Evolutionary conservation across 1,140 invertebrate genomes (phyloP).

Genomic region (Marisa cornuarietis): DNA sequence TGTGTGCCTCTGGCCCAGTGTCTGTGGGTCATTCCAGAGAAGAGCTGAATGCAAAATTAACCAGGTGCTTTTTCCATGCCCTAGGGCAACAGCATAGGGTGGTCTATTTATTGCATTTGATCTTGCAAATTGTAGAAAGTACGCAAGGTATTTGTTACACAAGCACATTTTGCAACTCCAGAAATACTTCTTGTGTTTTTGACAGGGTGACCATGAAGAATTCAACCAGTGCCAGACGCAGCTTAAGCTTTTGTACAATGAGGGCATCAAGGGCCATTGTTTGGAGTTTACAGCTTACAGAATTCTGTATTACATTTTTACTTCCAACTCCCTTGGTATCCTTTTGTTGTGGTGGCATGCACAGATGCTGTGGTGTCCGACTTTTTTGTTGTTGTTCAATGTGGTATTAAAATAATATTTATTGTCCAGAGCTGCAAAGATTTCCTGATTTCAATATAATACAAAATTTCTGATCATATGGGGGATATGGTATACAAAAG

Average conservation of each 20-base stretch:
- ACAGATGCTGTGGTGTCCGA: too few relatives aligned
- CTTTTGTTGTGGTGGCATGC: slow-evolving; percentile 27
- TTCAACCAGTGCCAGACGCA: slow-evolving; percentile 99
- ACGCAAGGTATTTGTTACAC: background rate
- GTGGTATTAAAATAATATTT: too few relatives aligned
- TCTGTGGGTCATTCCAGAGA: too few relatives aligned
- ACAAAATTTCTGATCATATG: background rate
- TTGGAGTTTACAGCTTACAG: slow-evolving; percentile 94
- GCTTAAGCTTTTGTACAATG: slow-evolving; percentile 83
- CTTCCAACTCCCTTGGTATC: slow-evolving; percentile 93
- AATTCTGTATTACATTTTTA: slow-evolving; percentile 97
- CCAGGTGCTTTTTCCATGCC: too few relatives aligned
- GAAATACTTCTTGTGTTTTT: slow-evolving; percentile 13
- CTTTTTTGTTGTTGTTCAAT: too few relatives aligned
- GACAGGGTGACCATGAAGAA: slow-evolving; percentile 91
- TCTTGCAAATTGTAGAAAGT: background rate
- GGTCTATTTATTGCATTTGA: background rate
- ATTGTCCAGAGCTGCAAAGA: too few relatives aligned
- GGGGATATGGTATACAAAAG: background rate
- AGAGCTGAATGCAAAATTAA: too few relatives aligned
- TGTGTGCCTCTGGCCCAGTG: too few relatives aligned
- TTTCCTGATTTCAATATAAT: background rate
- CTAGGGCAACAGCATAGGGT: too few relatives aligned
- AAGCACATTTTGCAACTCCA: background rate
- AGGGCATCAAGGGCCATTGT: slow-evolving; percentile 53